These are phyloP conservation scores for Dicrostonyx torquatus DNA, from an alignment of 2,797 vertebrate genomes.

Conservation along the genomic window DNA sequence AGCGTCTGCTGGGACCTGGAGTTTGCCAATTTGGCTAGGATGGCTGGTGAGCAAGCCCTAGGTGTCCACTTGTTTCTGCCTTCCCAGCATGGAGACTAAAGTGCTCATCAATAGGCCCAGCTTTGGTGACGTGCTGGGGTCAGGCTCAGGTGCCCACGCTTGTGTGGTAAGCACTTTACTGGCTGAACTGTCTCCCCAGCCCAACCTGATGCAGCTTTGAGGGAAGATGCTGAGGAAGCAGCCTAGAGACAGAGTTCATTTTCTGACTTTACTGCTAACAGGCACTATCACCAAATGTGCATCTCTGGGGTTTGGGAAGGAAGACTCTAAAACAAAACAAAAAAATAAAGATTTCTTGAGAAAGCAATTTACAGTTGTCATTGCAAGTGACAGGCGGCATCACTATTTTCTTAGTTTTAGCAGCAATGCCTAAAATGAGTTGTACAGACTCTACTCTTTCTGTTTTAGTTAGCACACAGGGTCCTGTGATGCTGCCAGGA, in stretches of 20 bases:
- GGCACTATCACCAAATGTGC: not conserved
- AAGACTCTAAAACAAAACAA: not conserved
- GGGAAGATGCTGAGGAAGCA: not conserved
- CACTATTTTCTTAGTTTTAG: not conserved
- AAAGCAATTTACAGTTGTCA: not conserved
- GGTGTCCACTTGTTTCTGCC: not conserved
- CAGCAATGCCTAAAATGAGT: not conserved
- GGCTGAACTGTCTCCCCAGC: not conserved
- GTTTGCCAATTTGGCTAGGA: no score
- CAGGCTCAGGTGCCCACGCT: not conserved
- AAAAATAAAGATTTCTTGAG: not conserved
- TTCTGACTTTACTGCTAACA: not conserved
- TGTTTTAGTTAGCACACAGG: not conserved
- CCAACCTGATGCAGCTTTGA: not conserved
- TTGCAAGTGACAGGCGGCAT: not conserved
- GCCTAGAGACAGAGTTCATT: not conserved
- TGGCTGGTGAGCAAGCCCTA: not conserved
- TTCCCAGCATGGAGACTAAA: not conserved
- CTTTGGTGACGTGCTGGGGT: not conserved
- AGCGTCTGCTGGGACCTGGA: not conserved
- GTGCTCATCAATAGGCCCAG: not conserved
- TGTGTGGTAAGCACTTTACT: not conserved
- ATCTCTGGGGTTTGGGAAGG: slow-evolving; percentile 18
- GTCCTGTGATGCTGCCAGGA: not conserved
- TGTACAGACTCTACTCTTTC: not conserved